Percentiles rank a stretch among this genome's conserved stretches.
Evolutionary conservation across 1,140 invertebrate genomes (phyloP).

Genomic region (Melanaphis sacchari): DNA sequence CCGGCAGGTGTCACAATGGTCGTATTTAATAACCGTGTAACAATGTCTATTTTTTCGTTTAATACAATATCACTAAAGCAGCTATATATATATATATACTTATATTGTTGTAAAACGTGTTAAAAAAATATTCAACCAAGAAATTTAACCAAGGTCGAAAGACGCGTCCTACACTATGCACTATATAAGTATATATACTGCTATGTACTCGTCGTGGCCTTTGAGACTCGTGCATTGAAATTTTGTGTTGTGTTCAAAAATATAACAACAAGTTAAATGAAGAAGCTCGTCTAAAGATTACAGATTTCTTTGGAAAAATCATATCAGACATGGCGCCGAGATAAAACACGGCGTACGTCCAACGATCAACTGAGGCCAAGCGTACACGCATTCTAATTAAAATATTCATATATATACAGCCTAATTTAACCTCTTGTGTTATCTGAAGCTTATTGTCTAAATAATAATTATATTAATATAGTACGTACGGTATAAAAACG

Average conservation of each 20-base stretch:
- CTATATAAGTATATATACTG: too few species aligned
- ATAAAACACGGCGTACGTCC: constrained; percentile 38
- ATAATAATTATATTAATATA: constrained; percentile 24
- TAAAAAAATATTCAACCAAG: not conserved
- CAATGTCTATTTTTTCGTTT: constrained; percentile 32
- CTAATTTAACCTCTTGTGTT: constrained; percentile 14
- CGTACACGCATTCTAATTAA: constrained; percentile 31
- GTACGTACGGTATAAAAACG: not conserved
- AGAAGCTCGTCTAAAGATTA: not conserved
- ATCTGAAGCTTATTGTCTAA: constrained; percentile 32
- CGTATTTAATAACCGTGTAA: constrained; percentile 49
- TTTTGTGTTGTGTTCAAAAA: not conserved
- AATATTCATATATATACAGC: not conserved
- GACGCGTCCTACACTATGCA: not conserved
- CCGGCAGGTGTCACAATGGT: constrained; percentile 44
- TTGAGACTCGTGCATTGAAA: not conserved
- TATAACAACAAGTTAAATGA: not conserved
- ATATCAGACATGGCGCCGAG: constrained; percentile 42
- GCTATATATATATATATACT: not conserved
- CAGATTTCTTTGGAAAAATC: constrained; percentile 15
- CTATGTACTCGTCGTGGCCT: not conserved
- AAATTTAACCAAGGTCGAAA: constrained; percentile 14
- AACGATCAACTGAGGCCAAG: constrained; percentile 23
- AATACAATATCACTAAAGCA: not conserved
- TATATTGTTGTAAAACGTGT: not conserved